These are phyloP conservation scores for Heteractis magnifica DNA, from an alignment of 92 coral and sea anemone genomes.

Conservation along the genomic window DNA sequence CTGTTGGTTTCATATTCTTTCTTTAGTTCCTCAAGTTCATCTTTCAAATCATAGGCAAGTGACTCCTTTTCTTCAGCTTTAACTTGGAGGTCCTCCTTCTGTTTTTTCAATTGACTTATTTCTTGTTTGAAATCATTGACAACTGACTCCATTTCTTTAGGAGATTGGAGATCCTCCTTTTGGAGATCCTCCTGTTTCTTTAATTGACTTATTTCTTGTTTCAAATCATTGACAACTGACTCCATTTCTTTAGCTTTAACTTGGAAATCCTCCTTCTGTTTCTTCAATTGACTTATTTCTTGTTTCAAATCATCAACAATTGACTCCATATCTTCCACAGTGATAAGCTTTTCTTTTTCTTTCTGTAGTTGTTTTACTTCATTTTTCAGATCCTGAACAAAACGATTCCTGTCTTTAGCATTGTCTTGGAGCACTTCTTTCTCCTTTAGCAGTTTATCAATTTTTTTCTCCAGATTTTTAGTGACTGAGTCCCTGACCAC, in stretches of 20 bases:
- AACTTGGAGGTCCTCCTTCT: too few species aligned
- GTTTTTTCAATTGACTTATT: too few species aligned
- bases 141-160: too few species aligned
- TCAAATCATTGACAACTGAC: neutral
- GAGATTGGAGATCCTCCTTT: neutral
- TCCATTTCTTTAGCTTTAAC: neutral
- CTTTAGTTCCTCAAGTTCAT: neutral
- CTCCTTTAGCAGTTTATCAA: neutral
- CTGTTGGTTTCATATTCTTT: neutral
- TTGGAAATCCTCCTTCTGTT: neutral
- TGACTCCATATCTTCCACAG: conserved; percentile 2
- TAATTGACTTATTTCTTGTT: neutral
- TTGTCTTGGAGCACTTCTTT: neutral
- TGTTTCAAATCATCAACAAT: neutral
- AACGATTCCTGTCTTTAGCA: neutral
- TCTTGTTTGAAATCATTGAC: too few species aligned
- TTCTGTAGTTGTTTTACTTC: conserved; percentile 10
- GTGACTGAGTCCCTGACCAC: neutral
- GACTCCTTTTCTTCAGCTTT: too few species aligned
- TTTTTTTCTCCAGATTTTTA: neutral
- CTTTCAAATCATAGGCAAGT: too few species aligned
- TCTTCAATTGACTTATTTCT: neutral
- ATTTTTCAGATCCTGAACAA: conserved; percentile 3
- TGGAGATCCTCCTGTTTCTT: neutral
- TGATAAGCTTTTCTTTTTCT: conserved; percentile 9